These are phyloP conservation scores for Zelleria hepariella DNA, from an alignment of 2,888 invertebrate genomes.

Conservation along the genomic window DNA sequence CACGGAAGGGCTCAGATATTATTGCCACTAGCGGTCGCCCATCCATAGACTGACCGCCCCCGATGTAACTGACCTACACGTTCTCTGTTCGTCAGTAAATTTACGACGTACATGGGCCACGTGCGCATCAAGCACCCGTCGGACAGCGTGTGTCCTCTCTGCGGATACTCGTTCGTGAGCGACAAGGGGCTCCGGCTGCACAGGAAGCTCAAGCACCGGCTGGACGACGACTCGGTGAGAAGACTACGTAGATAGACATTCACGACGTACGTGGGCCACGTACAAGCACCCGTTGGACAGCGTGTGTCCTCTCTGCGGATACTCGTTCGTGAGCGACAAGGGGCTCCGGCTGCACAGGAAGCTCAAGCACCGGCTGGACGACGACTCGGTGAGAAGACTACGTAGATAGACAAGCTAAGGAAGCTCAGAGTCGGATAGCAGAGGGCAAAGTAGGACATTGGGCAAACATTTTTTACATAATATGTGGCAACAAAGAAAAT, in stretches of 20 bases:
- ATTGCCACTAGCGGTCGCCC: too few species aligned
- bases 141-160: constrained; percentile 54
- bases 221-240: constrained; percentile 19
- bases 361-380: constrained; percentile 42
- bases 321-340: constrained; percentile 56
- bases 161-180: constrained; percentile 59
- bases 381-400: constrained; percentile 8
- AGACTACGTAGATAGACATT: too few species aligned
- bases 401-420: too few species aligned
- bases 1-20: too few species aligned
- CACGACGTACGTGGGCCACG: constrained; percentile 48
- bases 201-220: constrained; percentile 50
- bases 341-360: constrained; percentile 59
- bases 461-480: too few species aligned
- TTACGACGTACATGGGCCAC: constrained; percentile 50
- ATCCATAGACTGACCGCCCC: too few species aligned
- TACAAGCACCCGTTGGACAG: constrained; percentile 58
- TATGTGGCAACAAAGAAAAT: too few species aligned
- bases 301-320: constrained; percentile 55
- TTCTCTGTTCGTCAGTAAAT: constrained; percentile 41
- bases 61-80: too few species aligned
- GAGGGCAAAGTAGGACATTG: too few species aligned
- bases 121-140: constrained; percentile 58
- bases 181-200: constrained; percentile 57
- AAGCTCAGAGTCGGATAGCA: too few species aligned